These are phyloP conservation scores for Phortica magna DNA, from an alignment of 2,888 invertebrate genomes.

Conservation along the genomic window DNA sequence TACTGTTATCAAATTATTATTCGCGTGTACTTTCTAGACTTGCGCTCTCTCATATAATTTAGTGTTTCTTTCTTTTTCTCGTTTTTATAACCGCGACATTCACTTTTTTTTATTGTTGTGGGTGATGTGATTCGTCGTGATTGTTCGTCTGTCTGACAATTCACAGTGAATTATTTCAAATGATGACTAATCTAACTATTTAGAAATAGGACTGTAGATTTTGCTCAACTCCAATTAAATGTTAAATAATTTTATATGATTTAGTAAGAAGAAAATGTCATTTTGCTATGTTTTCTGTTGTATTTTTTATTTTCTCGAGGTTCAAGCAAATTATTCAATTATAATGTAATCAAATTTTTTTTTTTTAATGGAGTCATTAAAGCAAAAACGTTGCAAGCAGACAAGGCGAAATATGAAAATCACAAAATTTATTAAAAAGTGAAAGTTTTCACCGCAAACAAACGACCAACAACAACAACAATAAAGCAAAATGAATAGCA, in stretches of 20 bases:
- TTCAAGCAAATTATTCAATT: slow-evolving; percentile 50
- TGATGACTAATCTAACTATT: not conserved
- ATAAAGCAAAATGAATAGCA: slow-evolving; percentile 31
- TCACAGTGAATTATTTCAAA: too few species aligned
- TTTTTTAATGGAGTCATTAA: slow-evolving; percentile 57
- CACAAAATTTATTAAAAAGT: slow-evolving; percentile 72
- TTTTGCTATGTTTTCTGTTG: too few species aligned
- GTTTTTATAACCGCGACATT: slow-evolving; percentile 26
- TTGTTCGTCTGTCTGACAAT: not conserved
- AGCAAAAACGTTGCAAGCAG: slow-evolving; percentile 38
- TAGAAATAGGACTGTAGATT: not conserved
- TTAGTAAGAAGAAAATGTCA: slow-evolving; percentile 35
- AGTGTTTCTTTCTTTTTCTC: slow-evolving; percentile 19
- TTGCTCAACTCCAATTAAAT: slow-evolving; percentile 34
- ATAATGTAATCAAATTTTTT: slow-evolving; percentile 58
- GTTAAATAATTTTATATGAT: slow-evolving; percentile 42
- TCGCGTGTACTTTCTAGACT: slow-evolving; percentile 32
- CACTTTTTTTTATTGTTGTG: slow-evolving; percentile 12
- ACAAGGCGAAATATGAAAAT: slow-evolving; percentile 64
- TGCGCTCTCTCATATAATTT: slow-evolving; percentile 15
- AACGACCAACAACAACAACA: slow-evolving; percentile 25
- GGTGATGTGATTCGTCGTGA: slow-evolving; percentile 8
- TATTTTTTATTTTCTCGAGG: not conserved
- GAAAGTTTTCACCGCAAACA: slow-evolving; percentile 67
- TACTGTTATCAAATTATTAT: slow-evolving; percentile 32